A percentile compares a stretch with the other conserved stretches of the same genome.
Evolutionary conservation across 2,113 vertebrate species (phyloP).

Genomic region (Sylvicapra grimmia): DNA sequence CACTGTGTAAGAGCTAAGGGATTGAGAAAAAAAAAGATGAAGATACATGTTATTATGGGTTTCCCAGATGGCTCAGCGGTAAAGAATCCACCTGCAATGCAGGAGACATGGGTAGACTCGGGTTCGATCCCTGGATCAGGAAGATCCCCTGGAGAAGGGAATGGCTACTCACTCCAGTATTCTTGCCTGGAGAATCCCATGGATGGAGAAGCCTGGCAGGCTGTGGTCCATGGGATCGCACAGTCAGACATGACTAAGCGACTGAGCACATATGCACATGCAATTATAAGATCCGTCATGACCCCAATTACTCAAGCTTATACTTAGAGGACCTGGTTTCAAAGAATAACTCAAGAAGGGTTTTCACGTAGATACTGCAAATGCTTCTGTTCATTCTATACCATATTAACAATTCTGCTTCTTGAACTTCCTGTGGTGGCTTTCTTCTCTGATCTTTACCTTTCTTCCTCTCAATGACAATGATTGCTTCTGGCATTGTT

Average conservation of each 20-base stretch:
- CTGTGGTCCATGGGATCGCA: background rate
- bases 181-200: background rate
- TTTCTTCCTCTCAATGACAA: background rate
- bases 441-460: background rate
- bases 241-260: background rate
- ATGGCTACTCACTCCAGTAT: background rate
- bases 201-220: background rate
- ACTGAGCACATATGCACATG: background rate
- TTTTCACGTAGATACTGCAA: background rate
- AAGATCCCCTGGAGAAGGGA: background rate
- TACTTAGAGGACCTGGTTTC: background rate
- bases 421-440: background rate
- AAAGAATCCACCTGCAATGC: background rate
- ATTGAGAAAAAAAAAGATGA: background rate
- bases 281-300: background rate
- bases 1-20: background rate
- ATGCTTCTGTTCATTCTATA: background rate
- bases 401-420: background rate
- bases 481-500: background rate
- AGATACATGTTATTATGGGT: background rate
- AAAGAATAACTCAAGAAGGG: background rate
- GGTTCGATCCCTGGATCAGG: background rate
- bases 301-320: background rate
- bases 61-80: background rate
- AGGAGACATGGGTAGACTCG: background rate